Evolutionary conservation across 2,797 vertebrate species (phyloP).

Genomic region (Acanthurus leucopareius): DNA sequence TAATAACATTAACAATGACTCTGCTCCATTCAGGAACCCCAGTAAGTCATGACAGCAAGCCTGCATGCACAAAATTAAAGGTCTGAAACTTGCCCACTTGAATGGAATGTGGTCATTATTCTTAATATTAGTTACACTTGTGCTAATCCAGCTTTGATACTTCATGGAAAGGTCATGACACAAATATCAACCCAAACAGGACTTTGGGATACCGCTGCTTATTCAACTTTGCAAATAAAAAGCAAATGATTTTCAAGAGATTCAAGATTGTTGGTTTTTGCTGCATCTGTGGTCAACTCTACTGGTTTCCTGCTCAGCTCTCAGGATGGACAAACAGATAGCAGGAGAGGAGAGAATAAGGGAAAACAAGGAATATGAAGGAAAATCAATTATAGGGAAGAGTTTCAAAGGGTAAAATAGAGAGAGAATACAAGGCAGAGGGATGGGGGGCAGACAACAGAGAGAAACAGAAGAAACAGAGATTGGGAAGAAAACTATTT

Average conservation of each 20-base stretch:
- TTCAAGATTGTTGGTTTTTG: conserved; percentile 23
- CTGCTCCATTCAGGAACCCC: not conserved
- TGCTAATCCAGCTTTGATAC: not conserved
- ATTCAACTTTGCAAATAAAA: too few species aligned
- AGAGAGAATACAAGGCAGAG: not conserved
- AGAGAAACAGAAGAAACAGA: not conserved
- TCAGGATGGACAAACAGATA: conserved; percentile 10
- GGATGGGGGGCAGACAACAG: not conserved
- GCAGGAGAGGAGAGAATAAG: not conserved
- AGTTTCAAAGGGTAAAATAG: conserved; percentile 11
- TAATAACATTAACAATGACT: conserved; percentile 1
- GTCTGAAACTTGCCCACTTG: not conserved
- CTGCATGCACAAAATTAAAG: conserved; percentile 2
- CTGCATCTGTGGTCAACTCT: conserved; percentile 25
- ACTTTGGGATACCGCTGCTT: not conserved
- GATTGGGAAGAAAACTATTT: not conserved
- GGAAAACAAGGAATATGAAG: too few species aligned
- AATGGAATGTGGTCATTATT: conserved; percentile 5
- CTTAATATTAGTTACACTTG: conserved; percentile 24
- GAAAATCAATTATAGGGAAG: not conserved
- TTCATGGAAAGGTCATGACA: not conserved
- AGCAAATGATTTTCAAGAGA: too few species aligned
- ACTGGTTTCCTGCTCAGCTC: conserved; percentile 47
- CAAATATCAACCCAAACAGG: not conserved
- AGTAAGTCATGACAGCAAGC: not conserved